Evolutionary conservation across 2,888 invertebrate genomes (phyloP), one percentile per base, ranked within the genome.

Genomic region (Polymixis flavicincta): DNA sequence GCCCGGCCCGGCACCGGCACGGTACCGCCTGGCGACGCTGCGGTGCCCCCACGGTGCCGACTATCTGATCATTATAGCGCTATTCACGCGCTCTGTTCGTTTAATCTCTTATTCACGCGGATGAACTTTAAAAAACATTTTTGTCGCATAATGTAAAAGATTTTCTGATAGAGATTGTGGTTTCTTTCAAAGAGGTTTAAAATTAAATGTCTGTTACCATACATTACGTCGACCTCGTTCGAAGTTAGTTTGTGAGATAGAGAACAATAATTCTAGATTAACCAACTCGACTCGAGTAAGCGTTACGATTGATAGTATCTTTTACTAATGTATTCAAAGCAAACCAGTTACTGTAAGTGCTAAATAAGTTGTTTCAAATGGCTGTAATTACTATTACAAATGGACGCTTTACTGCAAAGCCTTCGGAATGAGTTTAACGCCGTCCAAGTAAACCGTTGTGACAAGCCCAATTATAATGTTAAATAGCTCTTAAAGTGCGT

Each of bases 61-160:
- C 72, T 82, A 78, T 82, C 73, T 65, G 75, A 80, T 82, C 75
- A 81, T 65, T 72, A 45, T 45, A 45, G 74, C 63, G 68, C 74
- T 60, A 74, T 80, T 84, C 80, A 80, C 52, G 72, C 42, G 67
- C 77, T 71, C 82, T 77, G 80, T 83, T 86, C 85, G 83, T 87
- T 87, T 87, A 87, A 87, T 87, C 87, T 89, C 82, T 83, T 72
- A 85, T 86, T 89, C 88, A 83, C 81, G 85, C 76, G 69, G 78
- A 85, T 76, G 79, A 85, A 88, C 81, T 85, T 86, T 85, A 59
- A 75, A 80, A 88, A 88, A 81, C 78, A 83, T 83, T 89, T 85
- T 80, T 84, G 79, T 82, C 86, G 81, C 78, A 81, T 84, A 86
- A 67, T 74, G n/a, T 72, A 68, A 78, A 84, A 61, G 68, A 69